Base-by-base conservation (phyloP, 2,113 vertebrate species). In the Himantopus leucocephalus region DNA sequence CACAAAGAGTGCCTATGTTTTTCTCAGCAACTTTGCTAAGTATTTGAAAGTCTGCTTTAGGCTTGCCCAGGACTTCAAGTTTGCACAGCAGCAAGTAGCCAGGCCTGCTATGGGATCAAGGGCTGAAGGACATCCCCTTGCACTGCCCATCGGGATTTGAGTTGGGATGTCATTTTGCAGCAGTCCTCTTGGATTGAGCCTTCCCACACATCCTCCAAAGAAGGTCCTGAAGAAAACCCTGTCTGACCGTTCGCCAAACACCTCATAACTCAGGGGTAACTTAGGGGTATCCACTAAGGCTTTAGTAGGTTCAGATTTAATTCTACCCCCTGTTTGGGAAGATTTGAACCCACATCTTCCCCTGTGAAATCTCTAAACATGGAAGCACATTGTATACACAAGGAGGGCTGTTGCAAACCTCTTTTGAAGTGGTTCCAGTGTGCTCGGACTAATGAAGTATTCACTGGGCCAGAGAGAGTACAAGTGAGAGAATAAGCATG, bases 71-170 rank as follows among this genome's bases (percentile, higher is more conserved):
- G 39, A 59, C 45, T 59, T 59, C 6, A 62, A 4, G 21, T 24
- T 83, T 73, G 79, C 59, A 29, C 53, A 86, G 24, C 23, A 52
- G 8, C 22, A 41, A 81, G 35, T 27, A 94, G 8, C 29, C 29
- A 56, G 43, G 13, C 16, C 17, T 2, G 2, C 43, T 26, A 26
- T 6, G 5, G 12, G 52, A 35, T 8, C 0, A 0, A 87, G 30
- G 29, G 15, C 34, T 76, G 29, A 82, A 74, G 41, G 29, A 58
- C 21, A 58, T 8, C 32, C 78, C 30, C 19, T 60, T 19, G 11
- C 34, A 21, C 39, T 89, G 34, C 26, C 50, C 24, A 14, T 4
- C 1, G 3, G 24, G 13, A 14, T 77, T 39, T 58, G 41, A 66
- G 62, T 15, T 75, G 27, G 2, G 8, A 53, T 23, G 17, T 56